Conservation (phyloP, 2,888 invertebrate genomes). For the Halocaridina rubra region DNA sequence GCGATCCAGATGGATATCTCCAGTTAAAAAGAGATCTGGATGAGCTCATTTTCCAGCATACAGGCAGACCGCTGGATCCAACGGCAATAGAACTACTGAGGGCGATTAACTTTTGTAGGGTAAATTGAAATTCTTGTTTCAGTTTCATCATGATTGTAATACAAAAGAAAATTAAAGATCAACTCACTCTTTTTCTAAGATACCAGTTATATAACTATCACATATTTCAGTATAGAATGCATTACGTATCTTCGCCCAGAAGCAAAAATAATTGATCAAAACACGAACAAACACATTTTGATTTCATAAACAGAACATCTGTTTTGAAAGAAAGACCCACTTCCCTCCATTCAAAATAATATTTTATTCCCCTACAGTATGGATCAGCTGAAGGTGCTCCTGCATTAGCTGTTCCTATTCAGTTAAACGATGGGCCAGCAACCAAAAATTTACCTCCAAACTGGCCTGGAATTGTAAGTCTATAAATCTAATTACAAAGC, state of each 20-base stretch:
- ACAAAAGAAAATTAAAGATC: too few species aligned
- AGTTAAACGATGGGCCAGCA: background rate
- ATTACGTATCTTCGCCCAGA: too few species aligned
- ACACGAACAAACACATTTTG: background rate
- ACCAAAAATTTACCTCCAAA: background rate
- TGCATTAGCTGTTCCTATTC: background rate
- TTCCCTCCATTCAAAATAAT: too few species aligned
- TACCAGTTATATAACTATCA: too few species aligned
- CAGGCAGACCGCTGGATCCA: constrained; percentile 22
- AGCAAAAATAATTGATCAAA: too few species aligned
- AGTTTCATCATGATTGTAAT: too few species aligned
- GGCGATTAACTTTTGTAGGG: constrained; percentile 21
- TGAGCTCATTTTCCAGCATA: background rate
- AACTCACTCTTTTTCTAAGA: too few species aligned
- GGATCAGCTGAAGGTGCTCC: constrained; percentile 6
- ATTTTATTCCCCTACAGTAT: background rate
- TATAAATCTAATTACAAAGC: too few species aligned
- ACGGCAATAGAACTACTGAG: background rate
- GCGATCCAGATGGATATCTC: background rate
- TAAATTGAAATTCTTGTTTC: background rate
- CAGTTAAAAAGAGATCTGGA: background rate
- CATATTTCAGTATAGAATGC: too few species aligned
- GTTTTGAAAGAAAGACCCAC: background rate
- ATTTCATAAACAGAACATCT: background rate
- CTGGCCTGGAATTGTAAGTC: constrained; percentile 35